These are phyloP conservation scores for Halcyon smyrnensis DNA, from an alignment of 2,797 vertebrate species.

Conservation along the genomic window DNA sequence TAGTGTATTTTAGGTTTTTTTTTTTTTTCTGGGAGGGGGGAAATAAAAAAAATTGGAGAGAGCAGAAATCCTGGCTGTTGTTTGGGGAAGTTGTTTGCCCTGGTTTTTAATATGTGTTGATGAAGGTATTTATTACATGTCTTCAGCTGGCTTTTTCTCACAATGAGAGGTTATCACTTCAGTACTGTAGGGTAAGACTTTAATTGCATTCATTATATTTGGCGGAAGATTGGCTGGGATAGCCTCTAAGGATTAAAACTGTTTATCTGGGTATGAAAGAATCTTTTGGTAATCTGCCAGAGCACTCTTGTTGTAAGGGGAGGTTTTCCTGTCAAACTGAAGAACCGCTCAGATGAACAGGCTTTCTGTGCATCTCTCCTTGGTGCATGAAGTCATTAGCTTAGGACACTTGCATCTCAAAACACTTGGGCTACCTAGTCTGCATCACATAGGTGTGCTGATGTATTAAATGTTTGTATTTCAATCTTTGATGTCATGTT, in stretches of 20 bases:
- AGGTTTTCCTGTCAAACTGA: slow-evolving; percentile 52
- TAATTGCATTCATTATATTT: slow-evolving; percentile 65
- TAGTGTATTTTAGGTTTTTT: not conserved
- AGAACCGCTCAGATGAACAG: slow-evolving; percentile 3
- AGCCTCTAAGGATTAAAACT: slow-evolving; percentile 63
- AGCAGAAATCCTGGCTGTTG: not conserved
- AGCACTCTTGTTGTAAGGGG: slow-evolving; percentile 24
- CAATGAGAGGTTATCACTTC: slow-evolving; percentile 20
- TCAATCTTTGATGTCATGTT: not conserved
- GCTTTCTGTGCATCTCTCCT: slow-evolving; percentile 22
- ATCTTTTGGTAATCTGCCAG: slow-evolving; percentile 66
- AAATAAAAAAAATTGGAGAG: not conserved
- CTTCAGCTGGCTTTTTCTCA: slow-evolving; percentile 24
- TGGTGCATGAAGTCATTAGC: not conserved
- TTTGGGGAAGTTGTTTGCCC: not conserved
- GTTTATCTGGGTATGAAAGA: slow-evolving; percentile 60
- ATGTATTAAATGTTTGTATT: not conserved
- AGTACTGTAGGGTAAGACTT: slow-evolving; percentile 36
- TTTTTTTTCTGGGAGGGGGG: not conserved
- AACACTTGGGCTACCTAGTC: not conserved
- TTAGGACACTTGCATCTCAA: not conserved
- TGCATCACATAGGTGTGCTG: not conserved
- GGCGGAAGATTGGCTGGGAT: slow-evolving; percentile 34
- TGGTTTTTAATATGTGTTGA: not conserved
- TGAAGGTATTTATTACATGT: slow-evolving; percentile 6